Base-by-base conservation (phyloP, 2,797 vertebrate species). In the Gymnothorax javanicus region DNA sequence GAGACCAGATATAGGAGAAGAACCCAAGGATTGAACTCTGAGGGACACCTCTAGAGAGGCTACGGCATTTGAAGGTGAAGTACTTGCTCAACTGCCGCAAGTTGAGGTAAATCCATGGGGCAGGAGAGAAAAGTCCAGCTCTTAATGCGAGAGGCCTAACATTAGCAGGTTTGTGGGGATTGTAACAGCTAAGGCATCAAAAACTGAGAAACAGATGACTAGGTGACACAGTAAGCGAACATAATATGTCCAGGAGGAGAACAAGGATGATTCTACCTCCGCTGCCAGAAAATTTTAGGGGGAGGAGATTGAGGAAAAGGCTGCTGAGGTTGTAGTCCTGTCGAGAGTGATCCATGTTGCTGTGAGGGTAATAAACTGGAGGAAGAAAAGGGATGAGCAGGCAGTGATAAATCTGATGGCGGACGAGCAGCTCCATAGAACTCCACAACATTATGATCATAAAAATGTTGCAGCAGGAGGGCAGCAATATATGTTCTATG, bases 321-420 rank as follows among this genome's bases (percentile, higher is more conserved):
- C 60, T 13, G 15, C 60, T 17, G 60, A 69, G 64, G 64, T 69
- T 69, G 64, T 69, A 69, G 23, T 69, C 23, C 64, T 69, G 64
- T 69, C 64, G 1, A n/a, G 23, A 25, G 23, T 69, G 64, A 69
- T 69, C n/a, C 64, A n/a, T 69, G 64, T 69, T 69, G n/a, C 64
- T 69, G 7, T 69, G 23, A 69, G 64, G 23, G 23, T n/a, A 43
- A 84, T 84, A 60, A 84, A 84, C 82, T 33, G 82, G 23, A 33
- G 58, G 57, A 13, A 62, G 58, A 50, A 17, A 20, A 84, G 82
- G 59, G 82, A 84, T 25, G 43, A 69, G 64, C 25, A 69, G n/a
- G 64, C 23, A n/a, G 64, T n/a, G 64, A 25, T 69, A 69, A 69
- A 69, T 69, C 25, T 69, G 64, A 69, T n/a, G 25, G 64, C 64